Conservation (phyloP, 2,888 invertebrate genomes). For the Callosobruchus maculatus region DNA sequence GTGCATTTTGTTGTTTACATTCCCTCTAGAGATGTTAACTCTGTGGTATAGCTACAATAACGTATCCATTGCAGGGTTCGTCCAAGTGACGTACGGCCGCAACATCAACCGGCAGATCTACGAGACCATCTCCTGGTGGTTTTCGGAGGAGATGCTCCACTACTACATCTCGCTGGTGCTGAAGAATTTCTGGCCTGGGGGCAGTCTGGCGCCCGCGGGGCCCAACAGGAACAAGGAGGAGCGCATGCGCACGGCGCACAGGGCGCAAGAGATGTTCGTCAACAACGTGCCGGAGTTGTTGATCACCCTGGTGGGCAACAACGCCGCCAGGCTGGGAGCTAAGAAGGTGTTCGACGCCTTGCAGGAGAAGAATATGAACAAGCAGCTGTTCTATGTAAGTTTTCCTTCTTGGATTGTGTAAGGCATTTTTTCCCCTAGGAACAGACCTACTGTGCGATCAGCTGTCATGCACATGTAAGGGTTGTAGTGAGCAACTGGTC, state of each 20-base stretch:
- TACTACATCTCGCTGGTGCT: constrained; percentile 75
- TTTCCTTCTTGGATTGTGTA: no score
- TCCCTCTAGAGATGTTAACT: no score
- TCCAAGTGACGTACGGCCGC: constrained; percentile 64
- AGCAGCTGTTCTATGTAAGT: constrained; percentile 88
- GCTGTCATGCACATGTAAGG: no score
- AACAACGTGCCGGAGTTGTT: constrained; percentile 76
- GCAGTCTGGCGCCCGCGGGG: constrained; percentile 47
- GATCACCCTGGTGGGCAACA: constrained; percentile 79
- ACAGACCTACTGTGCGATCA: no score
- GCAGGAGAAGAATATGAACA: constrained; percentile 82
- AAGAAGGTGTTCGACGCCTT: constrained; percentile 82
- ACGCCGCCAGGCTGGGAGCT: constrained; percentile 78
- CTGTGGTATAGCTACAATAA: no score
- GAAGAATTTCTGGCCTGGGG: constrained; percentile 10
- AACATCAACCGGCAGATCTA: constrained; percentile 89
- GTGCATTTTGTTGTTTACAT: no score
- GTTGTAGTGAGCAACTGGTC: no score
- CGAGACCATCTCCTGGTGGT: constrained; percentile 81
- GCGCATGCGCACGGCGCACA: constrained; percentile 18
- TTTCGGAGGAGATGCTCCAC: constrained; percentile 87
- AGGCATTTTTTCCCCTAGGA: no score
- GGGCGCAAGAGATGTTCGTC: constrained; percentile 66
- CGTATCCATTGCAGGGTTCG: constrained; percentile 53
- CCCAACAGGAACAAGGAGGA: constrained; percentile 52